phyloP scores from a whole-genome alignment of 2,113 vertebrate species.

The Pipa parva region DNA sequence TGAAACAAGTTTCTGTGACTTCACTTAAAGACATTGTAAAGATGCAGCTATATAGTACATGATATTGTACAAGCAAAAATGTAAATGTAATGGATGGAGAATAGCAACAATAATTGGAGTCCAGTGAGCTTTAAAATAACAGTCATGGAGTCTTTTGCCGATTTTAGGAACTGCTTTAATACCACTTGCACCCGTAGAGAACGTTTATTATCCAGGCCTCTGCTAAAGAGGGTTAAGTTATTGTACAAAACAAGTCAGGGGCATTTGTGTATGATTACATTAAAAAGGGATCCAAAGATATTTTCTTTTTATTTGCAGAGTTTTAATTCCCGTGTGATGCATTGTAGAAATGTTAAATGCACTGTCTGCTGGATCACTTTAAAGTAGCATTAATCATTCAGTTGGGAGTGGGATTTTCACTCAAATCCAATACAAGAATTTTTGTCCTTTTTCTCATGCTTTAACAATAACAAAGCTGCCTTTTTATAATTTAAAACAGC shows the following conservation, averaged over 20 bases:
- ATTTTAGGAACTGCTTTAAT: background rate
- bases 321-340: too few species aligned
- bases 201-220: background rate
- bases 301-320: constrained; percentile 44
- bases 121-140: too few species aligned
- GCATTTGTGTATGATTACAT: background rate
- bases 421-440: too few species aligned
- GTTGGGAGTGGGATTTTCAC: too few species aligned
- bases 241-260: background rate
- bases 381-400: constrained; percentile 1
- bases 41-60: background rate
- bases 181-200: background rate
- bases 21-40: background rate
- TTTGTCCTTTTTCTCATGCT: too few species aligned
- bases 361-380: background rate
- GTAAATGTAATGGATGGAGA: too few species aligned
- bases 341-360: background rate
- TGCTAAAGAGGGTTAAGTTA: constrained; percentile 13
- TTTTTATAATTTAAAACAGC: too few species aligned
- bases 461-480: too few species aligned
- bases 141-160: too few species aligned
- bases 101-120: too few species aligned
- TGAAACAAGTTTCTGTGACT: background rate
- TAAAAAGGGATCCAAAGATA: constrained; percentile 71
- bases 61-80: background rate